phyloP scores from a whole-genome alignment of 2,888 invertebrate genomes.

The Hyposoter dolosus region DNA sequence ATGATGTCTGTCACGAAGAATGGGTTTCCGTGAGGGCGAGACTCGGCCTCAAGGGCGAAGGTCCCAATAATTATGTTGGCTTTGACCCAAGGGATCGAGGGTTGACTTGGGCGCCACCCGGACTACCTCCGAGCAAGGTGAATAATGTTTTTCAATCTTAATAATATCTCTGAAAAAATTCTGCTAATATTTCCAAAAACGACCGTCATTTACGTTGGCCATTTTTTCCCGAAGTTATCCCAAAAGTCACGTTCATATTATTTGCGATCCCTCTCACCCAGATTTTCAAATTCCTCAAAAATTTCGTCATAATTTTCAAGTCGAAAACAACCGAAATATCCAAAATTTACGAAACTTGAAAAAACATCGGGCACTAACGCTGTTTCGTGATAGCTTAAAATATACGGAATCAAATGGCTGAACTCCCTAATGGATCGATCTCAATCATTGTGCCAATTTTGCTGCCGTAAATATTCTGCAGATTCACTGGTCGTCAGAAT shows the following conservation, averaged over 20 bases:
- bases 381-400: constrained; percentile 2
- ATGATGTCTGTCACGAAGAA: constrained; percentile 96
- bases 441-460: constrained; percentile 51
- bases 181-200: neutral
- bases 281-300: neutral
- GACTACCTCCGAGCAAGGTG: constrained; percentile 85
- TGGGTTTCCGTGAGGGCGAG: constrained; percentile 92
- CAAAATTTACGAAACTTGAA: neutral
- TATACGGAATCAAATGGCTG: neutral
- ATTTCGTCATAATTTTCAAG: neutral
- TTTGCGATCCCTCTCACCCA: neutral
- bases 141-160: constrained; percentile 26
- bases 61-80: constrained; percentile 86
- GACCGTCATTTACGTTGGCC: too few relatives aligned
- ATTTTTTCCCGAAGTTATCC: too few relatives aligned
- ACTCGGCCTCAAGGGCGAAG: constrained; percentile 88
- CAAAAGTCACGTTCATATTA: neutral
- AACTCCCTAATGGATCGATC: constrained; percentile 51
- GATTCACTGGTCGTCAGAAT: constrained; percentile 20
- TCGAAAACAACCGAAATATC: neutral
- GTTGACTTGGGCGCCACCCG: constrained; percentile 91
- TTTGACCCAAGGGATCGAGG: constrained; percentile 88
- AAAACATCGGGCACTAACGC: neutral
- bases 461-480: constrained; percentile 54
- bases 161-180: neutral